These are phyloP conservation scores for Siphamia tubifer DNA, from an alignment of 2,113 vertebrate species.

Conservation along the genomic window DNA sequence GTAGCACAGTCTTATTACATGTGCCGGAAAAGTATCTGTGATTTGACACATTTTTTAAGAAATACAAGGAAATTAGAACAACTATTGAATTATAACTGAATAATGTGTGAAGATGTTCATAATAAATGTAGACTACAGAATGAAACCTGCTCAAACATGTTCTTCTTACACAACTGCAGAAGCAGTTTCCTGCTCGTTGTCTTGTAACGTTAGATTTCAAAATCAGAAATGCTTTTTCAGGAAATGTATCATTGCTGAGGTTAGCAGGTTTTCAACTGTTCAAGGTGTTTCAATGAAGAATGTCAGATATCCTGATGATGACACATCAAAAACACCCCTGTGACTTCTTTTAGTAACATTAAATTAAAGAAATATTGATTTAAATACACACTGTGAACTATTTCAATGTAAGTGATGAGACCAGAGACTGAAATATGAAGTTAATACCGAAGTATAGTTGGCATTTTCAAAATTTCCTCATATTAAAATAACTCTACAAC, in stretches of 20 bases:
- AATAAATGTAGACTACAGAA: neutral
- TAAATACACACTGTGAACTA: too few relatives aligned
- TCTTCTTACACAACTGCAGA: neutral
- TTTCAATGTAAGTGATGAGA: too few relatives aligned
- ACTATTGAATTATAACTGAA: neutral
- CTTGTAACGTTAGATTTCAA: neutral
- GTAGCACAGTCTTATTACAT: neutral
- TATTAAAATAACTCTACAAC: too few relatives aligned
- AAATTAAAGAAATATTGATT: too few relatives aligned
- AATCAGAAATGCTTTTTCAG: neutral
- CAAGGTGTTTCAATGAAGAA: constrained; percentile 5
- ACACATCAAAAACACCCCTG: too few relatives aligned
- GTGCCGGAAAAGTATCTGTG: neutral
- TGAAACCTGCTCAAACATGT: neutral
- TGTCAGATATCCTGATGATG: neutral
- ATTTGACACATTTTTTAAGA: neutral
- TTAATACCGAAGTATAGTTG: neutral
- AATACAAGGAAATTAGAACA: neutral
- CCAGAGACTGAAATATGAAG: neutral
- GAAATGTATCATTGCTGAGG: neutral
- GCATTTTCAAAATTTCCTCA: too few relatives aligned
- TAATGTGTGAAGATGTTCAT: neutral
- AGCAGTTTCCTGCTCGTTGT: neutral
- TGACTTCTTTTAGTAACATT: too few relatives aligned
- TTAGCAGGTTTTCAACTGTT: constrained; percentile 6